Conservation (phyloP, 2,113 vertebrate species). For the Psophia crepitans region DNA sequence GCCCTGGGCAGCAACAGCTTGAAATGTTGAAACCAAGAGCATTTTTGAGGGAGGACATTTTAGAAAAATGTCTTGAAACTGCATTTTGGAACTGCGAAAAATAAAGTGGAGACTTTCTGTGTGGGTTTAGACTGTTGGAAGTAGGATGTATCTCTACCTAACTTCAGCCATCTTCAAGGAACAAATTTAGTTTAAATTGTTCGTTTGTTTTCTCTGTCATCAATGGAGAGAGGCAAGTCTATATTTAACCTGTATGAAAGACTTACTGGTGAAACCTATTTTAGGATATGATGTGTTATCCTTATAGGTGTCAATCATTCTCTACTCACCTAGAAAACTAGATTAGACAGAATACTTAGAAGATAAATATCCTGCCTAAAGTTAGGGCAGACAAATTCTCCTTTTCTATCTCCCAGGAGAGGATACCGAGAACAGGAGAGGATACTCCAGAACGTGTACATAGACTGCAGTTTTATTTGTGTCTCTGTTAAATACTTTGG, state of each 20-base stretch:
- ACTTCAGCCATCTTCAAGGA: not conserved
- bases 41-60: conserved; percentile 54
- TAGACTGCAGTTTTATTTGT: not conserved
- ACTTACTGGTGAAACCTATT: not conserved
- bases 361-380: not conserved
- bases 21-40: conserved; percentile 50
- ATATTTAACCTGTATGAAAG: not conserved
- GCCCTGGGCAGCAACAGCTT: conserved; percentile 8
- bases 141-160: not conserved
- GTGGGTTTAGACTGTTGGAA: not conserved
- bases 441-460: not conserved
- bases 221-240: not conserved
- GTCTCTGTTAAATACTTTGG: not conserved
- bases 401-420: not conserved
- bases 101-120: not conserved
- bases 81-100: not conserved
- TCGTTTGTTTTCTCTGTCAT: not conserved
- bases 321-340: not conserved
- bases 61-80: conserved; percentile 38
- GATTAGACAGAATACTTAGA: not conserved
- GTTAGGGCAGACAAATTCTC: not conserved
- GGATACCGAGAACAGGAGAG: not conserved
- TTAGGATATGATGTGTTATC: not conserved
- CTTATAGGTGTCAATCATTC: not conserved
- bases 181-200: not conserved